These are phyloP conservation scores for Pangasius krempfi DNA, from an alignment of 2,797 vertebrate species.

Conservation along the genomic window DNA sequence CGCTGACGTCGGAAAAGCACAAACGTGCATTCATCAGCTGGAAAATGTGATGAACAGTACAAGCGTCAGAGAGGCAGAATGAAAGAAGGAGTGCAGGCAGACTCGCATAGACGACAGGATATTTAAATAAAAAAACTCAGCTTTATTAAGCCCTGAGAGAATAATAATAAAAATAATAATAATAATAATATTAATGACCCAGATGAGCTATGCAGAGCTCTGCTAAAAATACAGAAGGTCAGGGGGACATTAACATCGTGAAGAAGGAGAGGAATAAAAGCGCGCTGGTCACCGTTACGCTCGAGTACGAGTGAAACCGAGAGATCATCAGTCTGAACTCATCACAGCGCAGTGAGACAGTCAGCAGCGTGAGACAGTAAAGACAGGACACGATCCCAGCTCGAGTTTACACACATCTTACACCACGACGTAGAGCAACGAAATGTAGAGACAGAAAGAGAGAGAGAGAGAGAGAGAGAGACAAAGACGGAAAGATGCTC, in stretches of 20 bases:
- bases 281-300: background rate
- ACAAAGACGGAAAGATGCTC: background rate
- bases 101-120: background rate
- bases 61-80: background rate
- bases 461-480: background rate
- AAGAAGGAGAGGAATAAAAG: background rate
- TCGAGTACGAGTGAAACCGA: background rate
- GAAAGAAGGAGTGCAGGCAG: background rate
- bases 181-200: background rate
- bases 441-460: background rate
- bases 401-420: background rate
- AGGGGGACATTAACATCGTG: background rate
- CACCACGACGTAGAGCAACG: no score
- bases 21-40: background rate
- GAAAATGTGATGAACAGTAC: background rate
- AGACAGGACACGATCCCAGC: background rate
- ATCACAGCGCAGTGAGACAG: background rate
- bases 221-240: background rate
- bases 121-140: background rate
- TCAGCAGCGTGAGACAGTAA: background rate
- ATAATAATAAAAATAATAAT: background rate
- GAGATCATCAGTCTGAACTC: background rate
- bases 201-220: background rate
- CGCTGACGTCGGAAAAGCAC: background rate
- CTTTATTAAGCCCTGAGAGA: background rate